phyloP scores from a whole-genome alignment of 2,888 invertebrate genomes.

The Dyspetes luteomarginatus region DNA sequence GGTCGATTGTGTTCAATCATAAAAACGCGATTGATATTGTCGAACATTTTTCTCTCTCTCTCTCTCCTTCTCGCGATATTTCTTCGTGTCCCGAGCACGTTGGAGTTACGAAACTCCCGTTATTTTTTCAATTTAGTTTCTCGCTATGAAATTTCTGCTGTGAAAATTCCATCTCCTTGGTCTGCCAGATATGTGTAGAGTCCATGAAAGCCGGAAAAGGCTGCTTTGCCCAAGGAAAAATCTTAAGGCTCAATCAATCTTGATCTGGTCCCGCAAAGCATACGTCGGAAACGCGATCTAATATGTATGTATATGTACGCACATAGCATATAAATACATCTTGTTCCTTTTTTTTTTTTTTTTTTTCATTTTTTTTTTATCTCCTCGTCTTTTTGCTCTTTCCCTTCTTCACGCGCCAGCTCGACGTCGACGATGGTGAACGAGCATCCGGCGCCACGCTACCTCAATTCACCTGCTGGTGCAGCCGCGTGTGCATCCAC shows the following conservation, averaged over 20 bases:
- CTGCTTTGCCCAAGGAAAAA: slow-evolving; percentile 51
- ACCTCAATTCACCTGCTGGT: slow-evolving; percentile 78
- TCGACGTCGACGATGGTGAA: slow-evolving; percentile 61
- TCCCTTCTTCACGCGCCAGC: slow-evolving; percentile 35
- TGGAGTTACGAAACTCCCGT: no score
- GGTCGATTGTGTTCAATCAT: background rate
- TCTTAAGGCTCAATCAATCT: slow-evolving; percentile 71
- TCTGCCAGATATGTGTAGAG: background rate
- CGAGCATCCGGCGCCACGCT: slow-evolving; percentile 80
- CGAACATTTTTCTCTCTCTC: background rate
- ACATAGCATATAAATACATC: slow-evolving; percentile 68
- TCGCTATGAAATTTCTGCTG: no score
- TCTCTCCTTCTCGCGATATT: no score
- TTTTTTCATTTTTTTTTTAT: slow-evolving; percentile 25
- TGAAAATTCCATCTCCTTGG: slow-evolving; percentile 10
- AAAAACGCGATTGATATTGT: background rate
- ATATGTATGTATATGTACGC: slow-evolving; percentile 71
- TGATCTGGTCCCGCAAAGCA: slow-evolving; percentile 68
- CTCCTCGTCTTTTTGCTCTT: background rate
- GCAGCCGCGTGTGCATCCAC: slow-evolving; percentile 43
- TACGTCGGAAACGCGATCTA: slow-evolving; percentile 72
- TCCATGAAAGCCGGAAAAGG: slow-evolving; percentile 34
- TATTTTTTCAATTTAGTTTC: no score
- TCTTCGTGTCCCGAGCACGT: no score
- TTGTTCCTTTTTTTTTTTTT: slow-evolving; percentile 38